These are phyloP conservation scores for Gallinago jamesoni DNA, from an alignment of 2,113 vertebrate genomes.

Conservation along the genomic window DNA sequence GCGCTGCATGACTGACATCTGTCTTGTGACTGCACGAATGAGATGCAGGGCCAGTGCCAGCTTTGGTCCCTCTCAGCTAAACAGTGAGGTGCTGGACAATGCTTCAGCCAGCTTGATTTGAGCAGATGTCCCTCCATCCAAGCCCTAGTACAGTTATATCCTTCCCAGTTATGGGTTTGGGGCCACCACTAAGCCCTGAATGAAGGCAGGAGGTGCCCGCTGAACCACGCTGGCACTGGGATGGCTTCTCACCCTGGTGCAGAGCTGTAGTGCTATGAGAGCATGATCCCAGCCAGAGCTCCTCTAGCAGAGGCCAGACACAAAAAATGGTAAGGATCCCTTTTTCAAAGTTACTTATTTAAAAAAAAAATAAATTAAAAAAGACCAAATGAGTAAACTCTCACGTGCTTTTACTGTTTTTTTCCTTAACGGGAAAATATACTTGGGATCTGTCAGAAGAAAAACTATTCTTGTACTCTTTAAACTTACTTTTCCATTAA, in stretches of 20 bases:
- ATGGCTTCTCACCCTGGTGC: background rate
- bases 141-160: background rate
- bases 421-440: background rate
- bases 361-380: background rate
- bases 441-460: background rate
- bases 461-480: background rate
- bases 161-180: background rate
- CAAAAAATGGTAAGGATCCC: background rate
- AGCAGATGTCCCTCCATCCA: background rate
- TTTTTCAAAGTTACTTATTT: background rate
- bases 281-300: background rate
- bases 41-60: background rate
- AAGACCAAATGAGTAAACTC: background rate
- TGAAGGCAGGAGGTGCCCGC: background rate
- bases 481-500: background rate
- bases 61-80: background rate
- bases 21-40: fast-evolving
- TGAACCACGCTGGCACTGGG: fast-evolving
- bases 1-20: background rate
- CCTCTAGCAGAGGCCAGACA: background rate
- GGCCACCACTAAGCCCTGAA: background rate
- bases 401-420: background rate
- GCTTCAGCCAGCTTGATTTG: background rate
- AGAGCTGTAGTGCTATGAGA: fast-evolving
- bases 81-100: background rate